These are phyloP conservation scores for Leptopilina drosophilae DNA, from an alignment of 2,888 invertebrate species.

Conservation along the genomic window DNA sequence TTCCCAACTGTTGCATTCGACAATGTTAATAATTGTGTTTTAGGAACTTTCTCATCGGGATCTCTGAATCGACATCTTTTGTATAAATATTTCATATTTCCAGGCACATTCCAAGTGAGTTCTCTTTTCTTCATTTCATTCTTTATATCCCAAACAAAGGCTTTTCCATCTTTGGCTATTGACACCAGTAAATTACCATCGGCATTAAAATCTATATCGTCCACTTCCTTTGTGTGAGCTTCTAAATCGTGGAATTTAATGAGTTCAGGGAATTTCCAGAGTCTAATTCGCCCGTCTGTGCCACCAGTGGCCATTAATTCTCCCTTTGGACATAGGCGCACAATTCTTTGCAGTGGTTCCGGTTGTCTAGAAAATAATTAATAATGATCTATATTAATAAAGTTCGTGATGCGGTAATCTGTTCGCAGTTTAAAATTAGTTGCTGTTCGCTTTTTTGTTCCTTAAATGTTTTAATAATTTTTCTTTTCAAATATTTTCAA, in stretches of 20 bases:
- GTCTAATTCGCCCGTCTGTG: conserved; percentile 89
- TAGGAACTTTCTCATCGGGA: conserved; percentile 80
- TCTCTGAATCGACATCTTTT: conserved; percentile 85
- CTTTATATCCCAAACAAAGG: conserved; percentile 87
- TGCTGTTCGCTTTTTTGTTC: too few species aligned
- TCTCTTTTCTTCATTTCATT: conserved; percentile 83
- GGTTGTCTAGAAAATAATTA: conserved; percentile 74
- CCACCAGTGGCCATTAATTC: conserved; percentile 94
- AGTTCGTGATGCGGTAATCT: too few species aligned
- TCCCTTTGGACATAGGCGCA: conserved; percentile 86
- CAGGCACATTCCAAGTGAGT: conserved; percentile 86
- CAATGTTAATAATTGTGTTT: conserved; percentile 85
- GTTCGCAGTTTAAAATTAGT: too few species aligned
- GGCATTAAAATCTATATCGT: conserved; percentile 94
- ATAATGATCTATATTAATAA: too few species aligned
- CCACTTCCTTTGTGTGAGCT: conserved; percentile 94
- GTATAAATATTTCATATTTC: conserved; percentile 87
- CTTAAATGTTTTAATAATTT: too few species aligned
- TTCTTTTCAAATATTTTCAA: too few species aligned
- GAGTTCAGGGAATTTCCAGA: conserved; percentile 94
- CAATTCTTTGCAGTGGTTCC: conserved; percentile 92
- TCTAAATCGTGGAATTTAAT: conserved; percentile 83
- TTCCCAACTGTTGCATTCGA: conserved; percentile 89
- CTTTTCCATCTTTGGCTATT: conserved; percentile 92
- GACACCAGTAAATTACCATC: conserved; percentile 87